A percentile compares a stretch with the other conserved stretches of the same genome.
These are phyloP conservation scores for Toxonevra muliebris DNA, from an alignment of 2,888 invertebrate species.

Conservation along the genomic window DNA sequence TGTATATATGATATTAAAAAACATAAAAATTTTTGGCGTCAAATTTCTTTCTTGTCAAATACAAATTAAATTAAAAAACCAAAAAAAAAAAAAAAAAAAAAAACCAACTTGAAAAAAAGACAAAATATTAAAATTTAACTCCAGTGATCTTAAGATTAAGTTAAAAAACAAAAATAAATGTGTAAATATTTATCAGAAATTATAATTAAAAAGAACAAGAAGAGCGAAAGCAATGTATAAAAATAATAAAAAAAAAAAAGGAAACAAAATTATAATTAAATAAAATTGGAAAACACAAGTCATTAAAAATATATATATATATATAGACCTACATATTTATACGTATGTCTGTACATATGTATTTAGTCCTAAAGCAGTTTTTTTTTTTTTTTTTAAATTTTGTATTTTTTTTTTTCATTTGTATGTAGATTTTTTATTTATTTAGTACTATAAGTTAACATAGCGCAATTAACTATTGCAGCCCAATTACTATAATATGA, in stretches of 20 bases:
- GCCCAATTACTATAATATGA: slow-evolving; percentile 17
- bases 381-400: slow-evolving; percentile 39
- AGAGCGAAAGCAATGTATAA: too few species aligned
- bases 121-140: slow-evolving; percentile 45
- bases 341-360: slow-evolving; percentile 9
- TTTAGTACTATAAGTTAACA: slow-evolving; percentile 32
- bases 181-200: slow-evolving; percentile 10
- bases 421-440: slow-evolving; percentile 20
- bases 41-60: too few species aligned
- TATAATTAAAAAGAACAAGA: slow-evolving; percentile 36
- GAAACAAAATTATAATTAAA: slow-evolving; percentile 45
- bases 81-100: too few species aligned
- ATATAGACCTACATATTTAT: slow-evolving; percentile 11
- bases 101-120: background rate
- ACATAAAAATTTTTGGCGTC: too few species aligned
- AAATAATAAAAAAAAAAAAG: slow-evolving; percentile 45
- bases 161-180: slow-evolving; percentile 38
- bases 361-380: background rate
- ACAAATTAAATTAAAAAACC: too few species aligned
- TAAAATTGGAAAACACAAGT: slow-evolving; percentile 42
- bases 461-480: slow-evolving; percentile 23
- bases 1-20: too few species aligned
- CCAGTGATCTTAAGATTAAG: slow-evolving; percentile 61
- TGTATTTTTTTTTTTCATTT: slow-evolving; percentile 35
- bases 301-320: slow-evolving; percentile 44